Percentiles rank a stretch among this genome's conserved stretches.
Conservation (phyloP, 2,888 invertebrate species). For the Tortricodes alternella region DNA sequence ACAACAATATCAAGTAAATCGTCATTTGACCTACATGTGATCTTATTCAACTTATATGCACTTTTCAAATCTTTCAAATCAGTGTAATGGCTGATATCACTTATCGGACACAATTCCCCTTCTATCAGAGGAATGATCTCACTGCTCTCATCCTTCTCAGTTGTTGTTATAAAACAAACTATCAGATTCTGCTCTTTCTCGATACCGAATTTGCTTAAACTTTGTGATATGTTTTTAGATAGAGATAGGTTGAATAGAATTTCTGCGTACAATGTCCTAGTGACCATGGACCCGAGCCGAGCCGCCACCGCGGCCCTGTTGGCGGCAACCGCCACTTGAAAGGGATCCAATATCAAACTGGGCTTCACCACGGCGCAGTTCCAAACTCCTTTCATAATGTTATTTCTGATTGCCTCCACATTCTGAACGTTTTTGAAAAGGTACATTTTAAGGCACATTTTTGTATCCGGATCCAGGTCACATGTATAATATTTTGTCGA, state of each 20-base stretch:
- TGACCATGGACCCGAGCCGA: constrained; percentile 75
- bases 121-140: constrained; percentile 73
- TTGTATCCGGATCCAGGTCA: constrained; percentile 69
- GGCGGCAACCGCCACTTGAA: constrained; percentile 84
- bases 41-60: constrained; percentile 83
- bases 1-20: constrained; percentile 83
- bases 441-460: constrained; percentile 70
- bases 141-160: constrained; percentile 46
- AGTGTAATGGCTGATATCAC: constrained; percentile 68
- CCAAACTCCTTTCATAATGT: constrained; percentile 81
- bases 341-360: constrained; percentile 82
- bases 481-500: constrained; percentile 49
- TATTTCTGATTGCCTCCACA: constrained; percentile 74
- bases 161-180: constrained; percentile 57
- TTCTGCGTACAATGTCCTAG: constrained; percentile 85
- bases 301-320: constrained; percentile 84
- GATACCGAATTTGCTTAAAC: constrained; percentile 86
- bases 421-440: constrained; percentile 84
- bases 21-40: constrained; percentile 59
- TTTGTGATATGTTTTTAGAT: constrained; percentile 87
- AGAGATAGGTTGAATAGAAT: constrained; percentile 86
- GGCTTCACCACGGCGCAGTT: constrained; percentile 85
- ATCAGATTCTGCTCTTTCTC: constrained; percentile 56
- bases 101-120: constrained; percentile 79
- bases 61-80: constrained; percentile 79